phyloP scores from a whole-genome alignment of 2,113 vertebrate species.

The Cephalophus harveyi region DNA sequence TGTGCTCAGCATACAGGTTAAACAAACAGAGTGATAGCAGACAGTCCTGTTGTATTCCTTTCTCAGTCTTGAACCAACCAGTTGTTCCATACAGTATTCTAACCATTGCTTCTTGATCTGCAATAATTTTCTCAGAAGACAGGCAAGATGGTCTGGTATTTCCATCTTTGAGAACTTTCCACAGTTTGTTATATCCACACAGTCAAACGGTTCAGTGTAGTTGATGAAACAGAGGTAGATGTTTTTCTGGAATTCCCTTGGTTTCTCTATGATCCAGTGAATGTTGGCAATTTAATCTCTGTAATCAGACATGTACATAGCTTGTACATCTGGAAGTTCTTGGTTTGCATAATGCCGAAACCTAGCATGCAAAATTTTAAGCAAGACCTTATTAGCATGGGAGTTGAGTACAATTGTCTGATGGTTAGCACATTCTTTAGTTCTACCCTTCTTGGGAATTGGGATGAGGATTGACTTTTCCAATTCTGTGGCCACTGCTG shows the following conservation, averaged over 20 bases:
- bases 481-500: background rate
- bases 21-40: background rate
- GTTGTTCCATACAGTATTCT: background rate
- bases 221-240: background rate
- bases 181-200: background rate
- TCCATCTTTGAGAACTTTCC: background rate
- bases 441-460: background rate
- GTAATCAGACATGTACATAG: background rate
- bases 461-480: background rate
- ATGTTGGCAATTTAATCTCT: background rate
- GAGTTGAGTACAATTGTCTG: background rate
- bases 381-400: background rate
- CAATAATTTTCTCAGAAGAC: background rate
- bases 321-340: background rate
- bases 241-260: background rate
- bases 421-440: background rate
- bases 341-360: background rate
- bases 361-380: background rate
- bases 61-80: background rate
- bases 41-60: background rate
- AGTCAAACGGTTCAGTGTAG: background rate
- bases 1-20: background rate
- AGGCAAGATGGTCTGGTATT: background rate
- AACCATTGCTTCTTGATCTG: accelerated
- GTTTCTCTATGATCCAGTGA: background rate